phyloP scores from a whole-genome alignment of 2,113 vertebrate genomes.

The Dicerorhinus sumatrensis region DNA sequence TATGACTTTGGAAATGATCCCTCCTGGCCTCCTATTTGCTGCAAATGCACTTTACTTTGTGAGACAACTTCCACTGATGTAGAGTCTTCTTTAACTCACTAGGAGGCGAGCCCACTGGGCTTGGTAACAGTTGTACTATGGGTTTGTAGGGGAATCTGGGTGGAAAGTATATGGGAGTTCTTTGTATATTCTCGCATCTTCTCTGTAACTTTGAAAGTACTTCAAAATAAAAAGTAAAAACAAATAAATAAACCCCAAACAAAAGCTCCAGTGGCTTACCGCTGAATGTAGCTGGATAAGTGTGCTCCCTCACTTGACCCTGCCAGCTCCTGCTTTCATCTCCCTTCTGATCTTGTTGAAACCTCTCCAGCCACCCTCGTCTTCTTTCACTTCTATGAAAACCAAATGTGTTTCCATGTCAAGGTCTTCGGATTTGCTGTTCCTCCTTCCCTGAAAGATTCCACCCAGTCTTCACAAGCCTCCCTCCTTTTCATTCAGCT shows the following conservation, averaged over 20 bases:
- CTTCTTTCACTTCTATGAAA: not conserved
- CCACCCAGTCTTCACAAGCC: not conserved
- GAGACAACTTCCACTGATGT: too few relatives aligned
- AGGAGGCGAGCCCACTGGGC: too few relatives aligned
- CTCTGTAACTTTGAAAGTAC: not conserved
- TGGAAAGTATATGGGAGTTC: not conserved
- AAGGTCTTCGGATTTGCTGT: not conserved
- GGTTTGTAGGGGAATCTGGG: not conserved
- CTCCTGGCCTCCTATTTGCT: too few relatives aligned
- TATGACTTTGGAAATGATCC: too few relatives aligned
- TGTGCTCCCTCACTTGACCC: rapidly evolving
- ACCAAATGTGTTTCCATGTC: not conserved
- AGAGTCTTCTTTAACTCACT: too few relatives aligned
- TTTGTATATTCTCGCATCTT: not conserved
- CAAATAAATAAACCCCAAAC: not conserved
- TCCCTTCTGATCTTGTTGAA: not conserved
- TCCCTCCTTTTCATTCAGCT: not conserved
- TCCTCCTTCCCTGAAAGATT: not conserved
- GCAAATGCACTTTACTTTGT: too few relatives aligned
- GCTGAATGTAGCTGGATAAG: rapidly evolving
- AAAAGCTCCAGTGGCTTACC: not conserved
- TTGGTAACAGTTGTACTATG: not conserved
- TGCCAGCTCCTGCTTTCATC: not conserved
- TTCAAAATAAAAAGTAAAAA: not conserved
- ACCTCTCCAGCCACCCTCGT: not conserved